A percentile compares a stretch with the other conserved stretches of the same genome.
Conservation (phyloP, 2,888 invertebrate species). For the Lamellibrachia columna region DNA sequence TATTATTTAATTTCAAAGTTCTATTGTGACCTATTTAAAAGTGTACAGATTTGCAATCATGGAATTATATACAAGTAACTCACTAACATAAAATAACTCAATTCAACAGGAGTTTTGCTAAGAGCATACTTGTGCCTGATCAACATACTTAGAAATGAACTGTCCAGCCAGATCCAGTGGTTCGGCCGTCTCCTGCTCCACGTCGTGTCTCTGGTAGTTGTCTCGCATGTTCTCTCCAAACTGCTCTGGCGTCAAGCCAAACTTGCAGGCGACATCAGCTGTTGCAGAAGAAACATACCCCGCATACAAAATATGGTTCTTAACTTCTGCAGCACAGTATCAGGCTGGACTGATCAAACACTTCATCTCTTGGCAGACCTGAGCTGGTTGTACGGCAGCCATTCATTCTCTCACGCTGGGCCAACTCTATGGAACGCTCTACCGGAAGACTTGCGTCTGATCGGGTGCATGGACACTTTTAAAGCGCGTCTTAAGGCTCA, state of each 20-base stretch:
- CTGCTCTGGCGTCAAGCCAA: constrained; percentile 92
- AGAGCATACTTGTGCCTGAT: constrained; percentile 55
- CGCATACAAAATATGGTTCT: background rate
- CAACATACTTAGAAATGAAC: constrained; percentile 65
- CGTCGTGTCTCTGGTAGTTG: constrained; percentile 93
- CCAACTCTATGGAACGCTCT: too few species aligned
- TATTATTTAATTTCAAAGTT: too few species aligned
- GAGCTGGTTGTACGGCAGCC: too few species aligned
- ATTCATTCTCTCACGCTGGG: too few species aligned
- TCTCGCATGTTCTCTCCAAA: constrained; percentile 96
- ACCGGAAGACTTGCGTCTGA: too few species aligned
- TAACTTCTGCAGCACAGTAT: background rate
- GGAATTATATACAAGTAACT: too few species aligned
- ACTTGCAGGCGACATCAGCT: constrained; percentile 86
- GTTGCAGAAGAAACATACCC: constrained; percentile 32
- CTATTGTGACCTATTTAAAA: too few species aligned
- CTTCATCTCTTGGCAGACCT: too few species aligned
- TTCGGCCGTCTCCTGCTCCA: constrained; percentile 87
- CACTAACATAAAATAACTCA: background rate
- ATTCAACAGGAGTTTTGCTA: background rate
- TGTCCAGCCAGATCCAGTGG: constrained; percentile 85
- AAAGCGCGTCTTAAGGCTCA: too few species aligned
- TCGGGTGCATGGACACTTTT: too few species aligned
- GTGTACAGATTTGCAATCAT: too few species aligned
- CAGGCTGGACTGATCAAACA: background rate